These are phyloP conservation scores for Galeopterus variegatus DNA, from an alignment of 2,113 vertebrate species.

Conservation along the genomic window DNA sequence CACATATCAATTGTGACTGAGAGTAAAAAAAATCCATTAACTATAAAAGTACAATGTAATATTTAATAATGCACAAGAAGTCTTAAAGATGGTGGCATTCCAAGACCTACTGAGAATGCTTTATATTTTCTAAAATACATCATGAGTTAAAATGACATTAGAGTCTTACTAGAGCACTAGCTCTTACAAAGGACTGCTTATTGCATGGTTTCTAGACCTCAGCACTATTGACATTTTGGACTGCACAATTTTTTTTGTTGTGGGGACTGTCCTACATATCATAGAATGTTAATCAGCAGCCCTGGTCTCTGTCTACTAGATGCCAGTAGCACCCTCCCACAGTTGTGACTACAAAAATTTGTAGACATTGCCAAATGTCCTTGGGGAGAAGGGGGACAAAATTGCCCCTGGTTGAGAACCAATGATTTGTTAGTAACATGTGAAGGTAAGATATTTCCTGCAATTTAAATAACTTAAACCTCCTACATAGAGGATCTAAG, in stretches of 20 bases:
- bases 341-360: background rate
- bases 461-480: background rate
- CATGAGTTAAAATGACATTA: background rate
- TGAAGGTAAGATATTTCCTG: background rate
- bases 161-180: background rate
- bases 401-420: background rate
- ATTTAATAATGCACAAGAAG: background rate
- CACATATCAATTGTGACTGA: background rate
- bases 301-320: background rate
- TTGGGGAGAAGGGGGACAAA: background rate
- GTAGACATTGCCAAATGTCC: background rate
- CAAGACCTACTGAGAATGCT: background rate
- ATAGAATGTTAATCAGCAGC: background rate
- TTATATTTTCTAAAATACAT: background rate
- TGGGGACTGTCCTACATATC: background rate
- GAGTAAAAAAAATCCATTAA: background rate
- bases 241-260: background rate
- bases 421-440: background rate
- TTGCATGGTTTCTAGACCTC: background rate
- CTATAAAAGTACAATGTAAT: background rate
- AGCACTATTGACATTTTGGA: background rate
- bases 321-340: background rate
- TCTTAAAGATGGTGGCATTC: background rate
- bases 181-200: background rate
- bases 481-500: background rate